Conservation (phyloP, 23 tunicate genomes). For the Oikopleura vanhoeffeni region DNA sequence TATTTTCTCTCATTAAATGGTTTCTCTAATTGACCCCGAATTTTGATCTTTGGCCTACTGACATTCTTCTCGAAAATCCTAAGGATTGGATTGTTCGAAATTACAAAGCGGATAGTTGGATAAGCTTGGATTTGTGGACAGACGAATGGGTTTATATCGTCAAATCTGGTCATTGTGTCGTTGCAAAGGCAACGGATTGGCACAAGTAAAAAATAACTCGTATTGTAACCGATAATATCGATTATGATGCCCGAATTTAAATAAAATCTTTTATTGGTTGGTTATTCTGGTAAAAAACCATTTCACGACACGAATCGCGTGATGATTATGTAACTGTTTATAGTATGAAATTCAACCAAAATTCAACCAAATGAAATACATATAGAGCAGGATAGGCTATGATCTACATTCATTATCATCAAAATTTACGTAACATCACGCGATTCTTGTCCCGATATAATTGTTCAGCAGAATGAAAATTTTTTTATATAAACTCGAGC, state of each 20-base stretch:
- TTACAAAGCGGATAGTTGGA: slow-evolving; percentile 15
- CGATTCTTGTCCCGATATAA: no score
- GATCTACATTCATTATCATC: no score
- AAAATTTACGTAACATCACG: no score
- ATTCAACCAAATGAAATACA: no score
- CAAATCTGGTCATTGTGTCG: background rate
- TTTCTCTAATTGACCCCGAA: no score
- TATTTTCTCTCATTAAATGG: no score
- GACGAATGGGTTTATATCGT: slow-evolving; percentile 12
- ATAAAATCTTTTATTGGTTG: background rate
- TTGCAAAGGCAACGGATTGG: background rate
- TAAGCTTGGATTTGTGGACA: background rate
- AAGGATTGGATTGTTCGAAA: slow-evolving; percentile 11
- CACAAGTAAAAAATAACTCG: background rate
- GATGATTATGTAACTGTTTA: no score
- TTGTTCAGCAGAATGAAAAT: no score
- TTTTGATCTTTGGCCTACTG: background rate
- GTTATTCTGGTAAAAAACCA: background rate
- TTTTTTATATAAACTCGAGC: no score
- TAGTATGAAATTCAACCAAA: no score
- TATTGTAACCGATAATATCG: background rate
- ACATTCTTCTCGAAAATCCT: background rate
- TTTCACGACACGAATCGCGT: no score
- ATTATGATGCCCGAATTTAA: background rate
- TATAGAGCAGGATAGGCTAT: no score